Evolutionary conservation across 2,888 invertebrate genomes (phyloP), one percentile per base, ranked within the genome.

Genomic region (Tridacna crocea): DNA sequence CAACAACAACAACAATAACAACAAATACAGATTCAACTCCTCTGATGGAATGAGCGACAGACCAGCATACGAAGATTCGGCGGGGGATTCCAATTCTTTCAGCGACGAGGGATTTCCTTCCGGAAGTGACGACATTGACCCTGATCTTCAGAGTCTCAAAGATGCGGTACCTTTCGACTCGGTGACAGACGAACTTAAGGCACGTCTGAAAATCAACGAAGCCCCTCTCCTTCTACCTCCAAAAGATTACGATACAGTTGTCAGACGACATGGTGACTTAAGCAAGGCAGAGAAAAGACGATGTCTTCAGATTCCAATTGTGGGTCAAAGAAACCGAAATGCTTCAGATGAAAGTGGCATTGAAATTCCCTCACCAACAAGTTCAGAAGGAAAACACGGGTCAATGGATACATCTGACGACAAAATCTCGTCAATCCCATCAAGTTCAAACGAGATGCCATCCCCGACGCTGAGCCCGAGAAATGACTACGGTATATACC

Each of bases 101-200:
- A 91, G 90, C 72, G 91, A 90, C 73, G 89, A 88, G 48, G 87
- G 88, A 1, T 88, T 88, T 19, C 89, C 88, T 0, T 87, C 87
- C 72, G 89, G 87, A 65, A 92, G 88, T 82, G 89, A 89, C 73
- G 91, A 91, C 60, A 88, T 91, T n/a, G 92, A 92, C 47, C 88
- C 91, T 12, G 92, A 92, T 77, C 81, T 92, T 12, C 88, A 88
- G 78, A 90, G 91, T 84, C 86, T 91, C 12, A 85, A 87, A 48
- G 92, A 92, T 66, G 87, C 90, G 27, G 85, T 88, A 83, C 95
- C 98, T 13, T 98, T 98, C 94, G 98, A 98, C 94, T 98, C 98
- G 60, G 95, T 99, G 87, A 98, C 98, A 0, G 98, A 98, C 0
- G 99, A 99, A 93, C 95, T 99, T 88, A 96, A 98, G 89, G 96